Evolutionary conservation across 2,888 invertebrate genomes (phyloP), one percentile per base, ranked within the genome.

Genomic region (Amblyjoppa proteus): DNA sequence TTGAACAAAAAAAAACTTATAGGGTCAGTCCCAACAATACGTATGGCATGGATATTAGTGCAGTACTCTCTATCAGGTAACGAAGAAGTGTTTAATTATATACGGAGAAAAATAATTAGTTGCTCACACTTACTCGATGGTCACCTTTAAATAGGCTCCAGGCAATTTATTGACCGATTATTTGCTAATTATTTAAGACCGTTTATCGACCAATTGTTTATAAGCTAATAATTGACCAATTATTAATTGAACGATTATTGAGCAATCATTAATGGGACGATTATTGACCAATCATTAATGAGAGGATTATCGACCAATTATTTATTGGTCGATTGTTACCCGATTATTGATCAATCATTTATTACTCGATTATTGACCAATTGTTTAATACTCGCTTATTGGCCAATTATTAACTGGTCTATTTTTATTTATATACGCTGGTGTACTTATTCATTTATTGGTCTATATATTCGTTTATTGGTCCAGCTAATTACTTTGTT

Each of bases 1-100:
- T 75, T 45, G 61, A 20, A 20, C 45, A 56, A 75, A 75, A 69
- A 51, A 49, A 49, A 49, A 16, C 16, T 16, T 49, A 16, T 11
- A 4, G 16, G 45, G 16, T 49, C 16, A 13, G 16, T 16, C 13
- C 13, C 45, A 49, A 16, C 45, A 16, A 49, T 41, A 11, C 11
- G 41, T 41, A 41, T 41, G 11, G 41, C 11, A 11, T 16, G 45
- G 1, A 49, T 49, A 49, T 49, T 16, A 49, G 45, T 49, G 16
- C 45, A 16, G 4, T 16, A 41, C 41, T 41, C 11, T 41, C 41
- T 3, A 9, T 41, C 41, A 11, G 11, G 11, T 41, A 41, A 41
- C 2, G 11, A 34, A 41, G 41, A 41, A 41, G 11, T 9, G 41
- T 11, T 2, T 41, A 9, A 41, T 41, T 41, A 41, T 41, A 41